Percentiles rank a stretch among this genome's conserved stretches.
phyloP scores from a whole-genome alignment of 2,113 vertebrate species.

The Lophotis ruficrista region DNA sequence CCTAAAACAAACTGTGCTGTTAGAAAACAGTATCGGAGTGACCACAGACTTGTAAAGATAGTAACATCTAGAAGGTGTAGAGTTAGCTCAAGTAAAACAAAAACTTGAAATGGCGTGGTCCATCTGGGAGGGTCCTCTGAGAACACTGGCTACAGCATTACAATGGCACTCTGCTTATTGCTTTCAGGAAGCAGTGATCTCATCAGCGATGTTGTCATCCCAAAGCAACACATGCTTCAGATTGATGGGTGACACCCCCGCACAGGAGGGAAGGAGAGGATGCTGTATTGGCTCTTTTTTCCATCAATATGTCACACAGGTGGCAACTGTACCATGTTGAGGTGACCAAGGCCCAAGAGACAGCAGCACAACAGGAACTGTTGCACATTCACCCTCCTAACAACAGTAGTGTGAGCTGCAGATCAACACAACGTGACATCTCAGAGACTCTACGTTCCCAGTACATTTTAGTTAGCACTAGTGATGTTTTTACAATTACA shows the following conservation, averaged over 20 bases:
- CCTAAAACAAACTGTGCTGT: neutral
- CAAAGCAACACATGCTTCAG: neutral
- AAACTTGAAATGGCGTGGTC: neutral
- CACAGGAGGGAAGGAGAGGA: neutral
- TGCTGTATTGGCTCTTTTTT: neutral
- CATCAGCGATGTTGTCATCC: fast-evolving
- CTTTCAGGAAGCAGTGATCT: neutral
- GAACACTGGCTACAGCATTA: neutral
- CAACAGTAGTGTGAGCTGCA: neutral
- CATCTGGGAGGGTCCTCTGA: neutral
- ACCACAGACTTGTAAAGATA: neutral
- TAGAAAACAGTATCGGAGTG: neutral
- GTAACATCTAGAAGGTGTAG: neutral
- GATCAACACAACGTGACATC: neutral
- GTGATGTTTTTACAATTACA: neutral
- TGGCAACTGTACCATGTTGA: neutral
- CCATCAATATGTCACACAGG: neutral
- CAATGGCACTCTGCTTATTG: neutral
- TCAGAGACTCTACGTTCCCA: neutral
- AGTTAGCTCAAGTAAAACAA: neutral
- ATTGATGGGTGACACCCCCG: neutral
- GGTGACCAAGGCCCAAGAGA: neutral
- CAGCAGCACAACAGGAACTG: neutral
- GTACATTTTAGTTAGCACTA: neutral
- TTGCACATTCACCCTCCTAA: neutral